These are phyloP conservation scores for Symphodus melops DNA, from an alignment of 2,113 vertebrate genomes.

Conservation along the genomic window DNA sequence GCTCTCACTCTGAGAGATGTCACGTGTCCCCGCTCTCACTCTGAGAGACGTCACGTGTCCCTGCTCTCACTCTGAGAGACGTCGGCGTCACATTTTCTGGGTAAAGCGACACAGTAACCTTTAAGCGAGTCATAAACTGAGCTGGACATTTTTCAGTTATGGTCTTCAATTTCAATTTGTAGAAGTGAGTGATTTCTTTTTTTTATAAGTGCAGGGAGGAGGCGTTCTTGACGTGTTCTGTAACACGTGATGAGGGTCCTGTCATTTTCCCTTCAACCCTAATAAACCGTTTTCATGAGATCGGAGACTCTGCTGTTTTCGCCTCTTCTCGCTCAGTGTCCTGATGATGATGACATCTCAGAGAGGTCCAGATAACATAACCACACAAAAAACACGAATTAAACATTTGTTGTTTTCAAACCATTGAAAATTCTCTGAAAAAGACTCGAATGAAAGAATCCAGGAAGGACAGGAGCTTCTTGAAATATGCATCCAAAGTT, in stretches of 20 bases:
- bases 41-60: too few relatives aligned
- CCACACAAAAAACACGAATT: too few relatives aligned
- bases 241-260: constrained; percentile 36
- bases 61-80: too few relatives aligned
- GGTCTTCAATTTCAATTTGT: constrained; percentile 68
- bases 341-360: neutral
- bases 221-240: constrained; percentile 62
- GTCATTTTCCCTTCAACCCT: constrained; percentile 40
- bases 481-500: neutral
- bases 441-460: too few relatives aligned
- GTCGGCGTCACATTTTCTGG: constrained; percentile 44
- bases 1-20: too few relatives aligned
- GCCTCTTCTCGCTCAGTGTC: neutral
- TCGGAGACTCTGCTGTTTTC: neutral
- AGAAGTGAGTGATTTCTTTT: constrained; percentile 79
- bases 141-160: constrained; percentile 67
- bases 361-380: neutral
- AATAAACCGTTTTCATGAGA: constrained; percentile 62
- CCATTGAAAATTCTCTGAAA: neutral
- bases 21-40: too few relatives aligned
- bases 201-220: constrained; percentile 77
- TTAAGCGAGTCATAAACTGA: constrained; percentile 56
- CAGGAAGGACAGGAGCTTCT: neutral
- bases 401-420: too few relatives aligned
- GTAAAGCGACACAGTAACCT: constrained; percentile 72